Evolutionary conservation across 1,140 invertebrate genomes (phyloP), one percentile per base, ranked within the genome.

Genomic region (Bicyclus anynana): DNA sequence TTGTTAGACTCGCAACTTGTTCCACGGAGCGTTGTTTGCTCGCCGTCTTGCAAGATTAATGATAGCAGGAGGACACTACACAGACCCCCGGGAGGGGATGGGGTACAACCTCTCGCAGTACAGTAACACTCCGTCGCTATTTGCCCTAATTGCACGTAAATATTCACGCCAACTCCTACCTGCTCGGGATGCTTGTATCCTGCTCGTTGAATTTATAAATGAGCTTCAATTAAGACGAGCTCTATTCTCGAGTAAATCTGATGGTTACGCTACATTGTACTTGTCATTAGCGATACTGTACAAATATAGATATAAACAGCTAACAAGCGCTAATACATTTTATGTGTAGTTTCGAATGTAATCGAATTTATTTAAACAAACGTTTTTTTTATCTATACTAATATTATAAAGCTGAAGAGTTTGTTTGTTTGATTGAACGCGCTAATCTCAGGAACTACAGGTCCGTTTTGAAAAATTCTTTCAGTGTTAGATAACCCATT

Each of bases 11-110:
- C 72, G n/a, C 76, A 74, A 80, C 56, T 77, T 74, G 62, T 61
- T 74, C 56, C 53, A 50, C 69, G 74, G 65, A 60, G 53, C 59
- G 67, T 53, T 78, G 83, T 86, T 81, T 82, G 74, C 74, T 68
- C 63, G 56, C 57, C 67, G 56, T 66, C 70, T 67, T 69, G 61
- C 61, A 83, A 84, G 79, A 86, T 86, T 86, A 86, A 86, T 83
- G 75, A 77, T 73, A 52, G 54, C 67, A 59, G 64, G 71, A 80
- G 60, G 72, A 80, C 67, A 72, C 60, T 68, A 70, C 51, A 62
- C 54, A 71, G 63, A 57, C 42, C 46, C 60, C 26, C 52, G 61
- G 58, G 46, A 55, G 52, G 53, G 42, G 59, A 59, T 33, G 52
- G 44, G 56, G 64, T 63, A 67, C 65, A 62, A 70, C 67, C 7